Base-by-base conservation (phyloP, 92 coral and sea anemone genomes). In the Blastomussa wellsi region DNA sequence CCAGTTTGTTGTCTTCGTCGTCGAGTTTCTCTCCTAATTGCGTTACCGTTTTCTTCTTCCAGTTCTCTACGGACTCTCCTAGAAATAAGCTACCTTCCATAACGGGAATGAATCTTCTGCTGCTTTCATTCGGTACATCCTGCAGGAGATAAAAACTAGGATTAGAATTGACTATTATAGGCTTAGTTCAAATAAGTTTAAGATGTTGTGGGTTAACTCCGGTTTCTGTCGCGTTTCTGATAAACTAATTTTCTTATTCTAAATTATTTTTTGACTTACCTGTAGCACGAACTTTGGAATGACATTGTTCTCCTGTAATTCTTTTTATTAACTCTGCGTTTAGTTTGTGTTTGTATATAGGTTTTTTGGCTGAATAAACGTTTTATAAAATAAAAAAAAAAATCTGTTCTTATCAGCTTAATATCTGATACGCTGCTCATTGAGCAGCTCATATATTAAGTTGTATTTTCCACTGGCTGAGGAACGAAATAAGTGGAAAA, bases 321-420 rank as follows among this genome's bases (percentile, higher is more conserved):
- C 12, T 22, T 55, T 55, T 55, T 55, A 22, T 55, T 16, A 55
- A 9, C 14, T 55, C n/a, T 5, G 9, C 14, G 64, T 55, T 55
- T 15, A 15, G 64, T 15, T 7, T 22, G 22, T 55, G n/a, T n/a
- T n/a, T n/a, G n/a, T n/a, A n/a, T n/a, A n/a, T n/a, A n/a, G n/a
- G n/a, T n/a, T n/a, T n/a, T n/a, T n/a, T n/a, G n/a, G n/a, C n/a
- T n/a, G 17, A 55, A 55, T 55, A 55, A 55, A 55, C 4, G 4
- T 55, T 55, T 55, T 15, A 55, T 4, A 22, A 55, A 55, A 59
- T n/a, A 60, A 64, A 57, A 74, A 84, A 84, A 86, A 84, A 80
- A 78, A 90, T 88, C 93, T 92, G 98, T 94, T 92, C 98, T 94
- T 94, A 94, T 92, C 98, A 94, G 98, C 97, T 94, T 94, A 92